Evolutionary conservation across 1,140 invertebrate species (phyloP), one percentile per base, ranked within the genome.

Genomic region (Bombus pascuorum): DNA sequence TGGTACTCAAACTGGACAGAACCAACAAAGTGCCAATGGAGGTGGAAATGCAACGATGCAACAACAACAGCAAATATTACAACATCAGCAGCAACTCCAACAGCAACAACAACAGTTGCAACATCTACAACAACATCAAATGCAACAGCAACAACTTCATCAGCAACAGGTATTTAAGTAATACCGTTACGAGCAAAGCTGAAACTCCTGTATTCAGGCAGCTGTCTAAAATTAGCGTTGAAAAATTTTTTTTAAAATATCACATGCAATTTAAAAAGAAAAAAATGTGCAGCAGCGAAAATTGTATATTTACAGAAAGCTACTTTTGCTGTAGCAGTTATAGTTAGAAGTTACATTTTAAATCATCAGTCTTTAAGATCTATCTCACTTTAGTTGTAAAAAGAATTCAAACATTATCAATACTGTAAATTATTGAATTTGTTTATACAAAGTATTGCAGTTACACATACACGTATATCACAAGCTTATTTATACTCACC

Each of bases 81-180:
- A 96, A 66, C 95, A 96, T 85, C 95, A 96, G 75, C 93, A 95
- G 34, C 94, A 94, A 80, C 87, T 94, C 76, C 91, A 92, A 37
- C 95, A 96, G 81, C 95, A 95, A 85, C 95, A 95, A 83, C 95
- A 96, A 88, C 96, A 96, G 88, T 93, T 95, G 87, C 95, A 96
- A 81, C 96, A 96, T 78, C 91, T 95, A 59, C 95, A 94, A 74
- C 93, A 94, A 83, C 95, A 95, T 85, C 96, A 96, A 92, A 95
- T 96, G 89, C 93, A 94, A 88, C 94, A 95, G 65, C 95, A 95
- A 86, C 95, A 95, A 70, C 91, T 94, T 59, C 95, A 95, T 80
- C 94, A 90, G 68, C 91, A 94, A 89, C 95, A 95, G 91, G 91
- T 92, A 92, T 92, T 92, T 92, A 92, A 91, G 86, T 92, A 89